Conservation (phyloP, 2,113 vertebrate species). For the Grallaria varia region DNA sequence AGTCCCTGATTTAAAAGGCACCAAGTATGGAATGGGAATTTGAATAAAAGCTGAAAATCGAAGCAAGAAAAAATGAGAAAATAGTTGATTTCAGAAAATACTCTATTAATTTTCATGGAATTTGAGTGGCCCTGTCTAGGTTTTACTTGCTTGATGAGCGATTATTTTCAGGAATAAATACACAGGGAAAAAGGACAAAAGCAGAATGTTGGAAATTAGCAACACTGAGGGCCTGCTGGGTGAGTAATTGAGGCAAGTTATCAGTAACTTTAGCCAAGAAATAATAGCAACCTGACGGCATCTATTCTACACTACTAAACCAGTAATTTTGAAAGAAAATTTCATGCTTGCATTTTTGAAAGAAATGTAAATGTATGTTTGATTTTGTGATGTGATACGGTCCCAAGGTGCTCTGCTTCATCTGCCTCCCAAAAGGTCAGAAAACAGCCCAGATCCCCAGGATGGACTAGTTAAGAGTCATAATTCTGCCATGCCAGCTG, state of each 20-base stretch:
- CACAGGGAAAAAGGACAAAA: not conserved
- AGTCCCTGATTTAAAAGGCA: not conserved
- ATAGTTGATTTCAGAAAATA: not conserved
- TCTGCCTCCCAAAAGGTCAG: not conserved
- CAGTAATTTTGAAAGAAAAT: not conserved
- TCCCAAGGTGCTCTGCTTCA: not conserved
- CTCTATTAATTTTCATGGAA: not conserved
- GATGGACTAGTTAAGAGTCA: accelerated
- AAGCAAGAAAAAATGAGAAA: not conserved
- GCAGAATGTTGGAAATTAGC: not conserved
- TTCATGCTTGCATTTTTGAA: not conserved
- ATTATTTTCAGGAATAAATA: constrained; percentile 28
- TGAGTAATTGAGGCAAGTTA: not conserved
- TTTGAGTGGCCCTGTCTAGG: not conserved
- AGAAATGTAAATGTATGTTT: not conserved
- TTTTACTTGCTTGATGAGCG: not conserved
- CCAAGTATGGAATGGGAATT: not conserved
- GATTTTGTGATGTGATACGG: not conserved
- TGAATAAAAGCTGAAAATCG: constrained; percentile 6
- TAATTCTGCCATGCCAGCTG: not conserved
- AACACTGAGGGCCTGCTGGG: not conserved
- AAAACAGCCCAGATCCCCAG: not conserved
- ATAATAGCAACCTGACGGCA: not conserved
- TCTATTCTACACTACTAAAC: not conserved
- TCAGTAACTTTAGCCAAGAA: not conserved